Evolutionary conservation across 1,140 invertebrate species (phyloP), one percentile per base, ranked within the genome.

Genomic region (Cydia fagiglandana): DNA sequence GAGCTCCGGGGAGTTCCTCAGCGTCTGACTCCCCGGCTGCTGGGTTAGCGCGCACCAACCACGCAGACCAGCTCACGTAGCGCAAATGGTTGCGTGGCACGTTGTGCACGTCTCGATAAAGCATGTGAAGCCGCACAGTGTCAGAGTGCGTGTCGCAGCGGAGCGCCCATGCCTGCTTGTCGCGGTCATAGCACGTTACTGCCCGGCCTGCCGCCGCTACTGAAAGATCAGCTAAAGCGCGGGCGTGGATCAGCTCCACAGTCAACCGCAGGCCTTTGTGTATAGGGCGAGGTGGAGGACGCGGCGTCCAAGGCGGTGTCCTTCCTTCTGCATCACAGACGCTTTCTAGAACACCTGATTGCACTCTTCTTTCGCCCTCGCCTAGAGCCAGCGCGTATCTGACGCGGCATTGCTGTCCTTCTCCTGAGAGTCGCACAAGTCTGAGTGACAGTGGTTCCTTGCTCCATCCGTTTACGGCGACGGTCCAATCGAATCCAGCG

Each of bases 41-140:
- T 56, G 94, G 94, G 4, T 94, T 93, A 24, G 94, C 94, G 7
- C 94, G 93, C 77, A 96, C 92, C 41, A 97, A 86, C 86, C 96
- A 97, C 2, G 96, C 96, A 34, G 95, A 96, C 96, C 97, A 98
- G 80, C 95, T 96, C 0, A 98, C 96, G 86, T 96, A 97, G 78
- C 95, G 95, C 38, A 97, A 91, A 90, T 97, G 97, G 87, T 97
- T 97, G 45, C 97, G 92, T 0, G 97, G 97, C 15, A 98, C 96
- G 83, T 97, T 96, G 82, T 97, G 96, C 20, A 98, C 96, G 84
- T 98, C 97, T 74, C 97, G 96, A 93, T 97, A 98, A 77, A 97
- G 95, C 86, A 98, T 95, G 73, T 96, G 95, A 15, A 98, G 93
- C 38, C 96, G 93, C 34, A 97, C 95, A 5, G 95, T 96, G 79